Evolutionary conservation across 1,140 invertebrate species (phyloP).

Genomic region (Apis florea): DNA sequence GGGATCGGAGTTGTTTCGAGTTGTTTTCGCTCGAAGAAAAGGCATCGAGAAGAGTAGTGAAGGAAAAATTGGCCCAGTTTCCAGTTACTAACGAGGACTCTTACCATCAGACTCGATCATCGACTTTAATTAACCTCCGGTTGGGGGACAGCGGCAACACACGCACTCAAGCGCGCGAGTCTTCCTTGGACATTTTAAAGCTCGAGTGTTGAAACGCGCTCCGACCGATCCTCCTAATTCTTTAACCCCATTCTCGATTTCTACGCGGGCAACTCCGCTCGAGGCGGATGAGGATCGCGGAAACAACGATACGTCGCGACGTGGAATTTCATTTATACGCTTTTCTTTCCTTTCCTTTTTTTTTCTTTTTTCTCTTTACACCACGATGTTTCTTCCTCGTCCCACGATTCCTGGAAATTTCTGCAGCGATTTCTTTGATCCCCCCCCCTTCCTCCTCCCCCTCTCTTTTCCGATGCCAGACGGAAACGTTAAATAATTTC

Average conservation of each 20-base stretch:
- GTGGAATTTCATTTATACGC: conserved; percentile 22
- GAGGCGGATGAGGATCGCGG: conserved; percentile 1
- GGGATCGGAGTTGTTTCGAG: neutral
- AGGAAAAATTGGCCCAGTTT: neutral
- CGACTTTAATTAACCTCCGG: conserved; percentile 33
- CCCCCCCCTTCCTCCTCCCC: neutral
- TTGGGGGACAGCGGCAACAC: conserved; percentile 1
- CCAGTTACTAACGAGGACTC: neutral
- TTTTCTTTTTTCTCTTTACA: no score
- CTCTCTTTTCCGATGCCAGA: neutral
- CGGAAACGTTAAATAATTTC: neutral
- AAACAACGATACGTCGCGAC: conserved; percentile 16
- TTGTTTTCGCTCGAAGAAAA: neutral
- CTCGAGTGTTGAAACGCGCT: neutral
- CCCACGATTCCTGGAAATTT: neutral
- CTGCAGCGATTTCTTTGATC: no score
- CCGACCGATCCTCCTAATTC: conserved; percentile 12
- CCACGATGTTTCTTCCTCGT: neutral
- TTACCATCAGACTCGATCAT: conserved; percentile 57
- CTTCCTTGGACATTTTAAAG: conserved; percentile 26
- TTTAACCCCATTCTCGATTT: neutral
- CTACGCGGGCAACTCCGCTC: neutral
- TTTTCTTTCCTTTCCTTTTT: no score
- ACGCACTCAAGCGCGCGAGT: conserved; percentile 5
- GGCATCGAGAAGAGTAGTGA: neutral